phyloP scores from a whole-genome alignment of 2,797 vertebrate species.

The Dicrostonyx torquatus region DNA sequence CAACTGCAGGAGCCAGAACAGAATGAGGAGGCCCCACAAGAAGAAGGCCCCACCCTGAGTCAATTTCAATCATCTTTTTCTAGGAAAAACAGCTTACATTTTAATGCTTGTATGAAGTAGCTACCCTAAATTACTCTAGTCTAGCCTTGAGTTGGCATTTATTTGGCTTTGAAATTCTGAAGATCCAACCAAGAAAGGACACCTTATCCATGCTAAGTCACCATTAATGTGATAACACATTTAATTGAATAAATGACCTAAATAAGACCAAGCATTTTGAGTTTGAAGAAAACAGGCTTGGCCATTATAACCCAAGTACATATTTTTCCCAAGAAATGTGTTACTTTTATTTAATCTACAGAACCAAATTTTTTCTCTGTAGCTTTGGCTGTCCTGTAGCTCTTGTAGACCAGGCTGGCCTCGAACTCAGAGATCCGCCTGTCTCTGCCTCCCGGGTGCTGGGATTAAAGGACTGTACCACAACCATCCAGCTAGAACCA shows the following conservation, averaged over 20 bases:
- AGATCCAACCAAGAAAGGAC: not conserved
- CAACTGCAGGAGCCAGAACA: conserved; percentile 69
- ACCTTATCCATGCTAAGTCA: not conserved
- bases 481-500: no score
- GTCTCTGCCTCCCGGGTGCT: no score
- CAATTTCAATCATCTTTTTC: conserved; percentile 68
- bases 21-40: no score
- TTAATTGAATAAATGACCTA: conserved; percentile 38
- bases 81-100: conserved; percentile 30
- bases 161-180: not conserved
- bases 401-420: no score
- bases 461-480: no score
- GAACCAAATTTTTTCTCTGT: not conserved
- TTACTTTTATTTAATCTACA: conserved; percentile 37
- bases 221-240: not conserved
- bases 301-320: conserved; percentile 43
- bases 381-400: no score
- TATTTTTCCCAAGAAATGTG: not conserved
- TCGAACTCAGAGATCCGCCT: no score
- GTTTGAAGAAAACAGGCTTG: not conserved
- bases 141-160: conserved; percentile 34
- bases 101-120: conserved; percentile 52
- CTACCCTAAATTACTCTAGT: no score
- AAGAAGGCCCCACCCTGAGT: conserved; percentile 64
- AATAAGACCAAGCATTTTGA: not conserved